Percentiles rank a stretch among this genome's conserved stretches.
phyloP scores from a whole-genome alignment of 1,140 invertebrate genomes.

The Elysia chlorotica region DNA sequence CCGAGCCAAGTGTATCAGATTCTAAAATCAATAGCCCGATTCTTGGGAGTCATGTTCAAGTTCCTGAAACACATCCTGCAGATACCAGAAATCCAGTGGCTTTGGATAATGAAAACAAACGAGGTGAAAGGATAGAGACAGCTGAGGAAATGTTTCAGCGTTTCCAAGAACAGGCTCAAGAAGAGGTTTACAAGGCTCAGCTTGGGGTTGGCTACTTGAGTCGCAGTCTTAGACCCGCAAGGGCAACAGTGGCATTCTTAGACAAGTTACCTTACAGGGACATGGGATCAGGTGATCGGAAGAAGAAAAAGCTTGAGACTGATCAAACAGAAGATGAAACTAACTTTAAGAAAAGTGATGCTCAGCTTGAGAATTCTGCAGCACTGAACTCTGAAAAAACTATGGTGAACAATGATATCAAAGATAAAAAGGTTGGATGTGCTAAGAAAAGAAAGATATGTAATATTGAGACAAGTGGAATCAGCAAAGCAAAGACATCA shows the following conservation, averaged over 20 bases:
- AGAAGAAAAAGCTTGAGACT: background rate
- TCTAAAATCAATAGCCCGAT: no score
- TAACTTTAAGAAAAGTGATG: background rate
- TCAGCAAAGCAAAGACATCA: no score
- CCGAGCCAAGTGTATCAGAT: no score
- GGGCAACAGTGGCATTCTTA: background rate
- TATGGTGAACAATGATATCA: no score
- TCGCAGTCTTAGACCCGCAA: conserved; percentile 11
- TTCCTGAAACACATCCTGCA: no score
- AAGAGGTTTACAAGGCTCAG: conserved; percentile 16
- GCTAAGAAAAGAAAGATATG: background rate
- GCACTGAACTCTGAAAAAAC: background rate
- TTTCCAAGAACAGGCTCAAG: conserved; percentile 9
- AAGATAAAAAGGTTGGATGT: background rate
- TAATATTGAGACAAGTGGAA: background rate
- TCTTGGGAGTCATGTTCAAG: no score
- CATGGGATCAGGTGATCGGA: background rate
- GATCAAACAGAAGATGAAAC: background rate
- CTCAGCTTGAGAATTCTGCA: no score
- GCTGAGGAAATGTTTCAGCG: conserved; percentile 23
- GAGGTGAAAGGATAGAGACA: conserved; percentile 8
- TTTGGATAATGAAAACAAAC: no score
- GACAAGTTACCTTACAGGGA: conserved; percentile 1
- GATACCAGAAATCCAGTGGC: no score
- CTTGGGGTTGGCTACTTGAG: conserved; percentile 12